Evolutionary conservation across 2,113 vertebrate species (phyloP), one percentile per base, ranked within the genome.

Genomic region (Symphodus melops): DNA sequence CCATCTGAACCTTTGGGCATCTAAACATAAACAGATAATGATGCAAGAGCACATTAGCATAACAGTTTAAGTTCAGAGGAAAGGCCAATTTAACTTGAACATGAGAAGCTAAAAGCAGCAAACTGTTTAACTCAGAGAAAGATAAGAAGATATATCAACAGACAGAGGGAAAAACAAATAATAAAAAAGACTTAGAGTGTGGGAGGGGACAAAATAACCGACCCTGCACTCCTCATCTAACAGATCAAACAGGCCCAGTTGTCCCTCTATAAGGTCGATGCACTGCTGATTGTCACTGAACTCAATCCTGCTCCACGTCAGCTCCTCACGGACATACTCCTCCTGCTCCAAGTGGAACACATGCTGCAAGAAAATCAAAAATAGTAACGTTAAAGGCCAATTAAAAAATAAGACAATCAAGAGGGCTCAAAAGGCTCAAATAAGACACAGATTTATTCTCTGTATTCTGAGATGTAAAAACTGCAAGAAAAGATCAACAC

Each of bases 261-360:
- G 85, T 16, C 91, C 94, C 82, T 96, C 93, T 0, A 95, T 93
- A 33, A 96, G 94, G 9, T 83, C 81, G 51, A 95, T 94, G 71
- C 95, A 96, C 0, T 69, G 90, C 87, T 95, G 95, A 69, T 94
- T 96, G 87, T 95, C 94, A 54, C 79, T 91, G 85, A 95, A 95
- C 80, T 93, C 90, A 1, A 96, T 86, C 1, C 93, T 91, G 68
- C 83, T 93, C 95, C 96, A 96, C 19, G 92, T 87, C 69, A 96
- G 89, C 72, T 90, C 94, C 83, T 96, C 94, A 13, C 91, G 88
- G 17, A 93, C 17, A 11, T 95, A 95, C 79, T 95, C 95, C 79
- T 95, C 94, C 88, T 95, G 94, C 88, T 95, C 93, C 90, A 95
- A 48, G 79, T 94, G 94, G 88, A 95, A 95, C 17, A 95, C 94